These are phyloP conservation scores for Beaufortia kweichowensis DNA, from an alignment of 2,113 vertebrate species.

Conservation along the genomic window DNA sequence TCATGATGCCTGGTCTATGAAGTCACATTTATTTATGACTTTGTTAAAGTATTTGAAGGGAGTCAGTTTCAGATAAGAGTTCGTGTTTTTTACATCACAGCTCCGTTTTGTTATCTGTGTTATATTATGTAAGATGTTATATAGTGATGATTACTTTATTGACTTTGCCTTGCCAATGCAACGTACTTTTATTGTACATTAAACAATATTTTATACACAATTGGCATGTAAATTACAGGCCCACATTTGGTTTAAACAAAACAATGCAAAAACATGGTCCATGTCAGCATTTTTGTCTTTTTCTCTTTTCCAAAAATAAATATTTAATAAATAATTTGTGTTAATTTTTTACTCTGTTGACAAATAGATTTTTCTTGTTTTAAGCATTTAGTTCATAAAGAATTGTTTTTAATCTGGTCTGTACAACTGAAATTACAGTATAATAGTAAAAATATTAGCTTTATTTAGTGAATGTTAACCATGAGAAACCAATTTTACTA, in stretches of 20 bases:
- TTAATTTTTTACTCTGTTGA: too few relatives aligned
- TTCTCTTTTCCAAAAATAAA: too few relatives aligned
- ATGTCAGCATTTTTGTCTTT: too few relatives aligned
- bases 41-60: not conserved
- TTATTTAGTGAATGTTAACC: not conserved
- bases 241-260: too few relatives aligned
- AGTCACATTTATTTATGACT: not conserved
- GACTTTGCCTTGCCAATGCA: not conserved
- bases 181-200: not conserved
- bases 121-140: constrained; percentile 17
- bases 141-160: not conserved
- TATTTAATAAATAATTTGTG: too few relatives aligned
- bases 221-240: not conserved
- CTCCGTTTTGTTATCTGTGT: not conserved
- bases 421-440: too few relatives aligned
- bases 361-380: too few relatives aligned
- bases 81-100: not conserved
- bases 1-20: too few relatives aligned
- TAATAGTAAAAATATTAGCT: too few relatives aligned
- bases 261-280: too few relatives aligned
- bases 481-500: constrained; percentile 24
- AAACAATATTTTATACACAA: not conserved
- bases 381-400: too few relatives aligned
- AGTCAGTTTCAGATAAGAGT: not conserved
- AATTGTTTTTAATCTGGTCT: too few relatives aligned